phyloP scores from a whole-genome alignment of 2,888 invertebrate species.

The Patella depressa region DNA sequence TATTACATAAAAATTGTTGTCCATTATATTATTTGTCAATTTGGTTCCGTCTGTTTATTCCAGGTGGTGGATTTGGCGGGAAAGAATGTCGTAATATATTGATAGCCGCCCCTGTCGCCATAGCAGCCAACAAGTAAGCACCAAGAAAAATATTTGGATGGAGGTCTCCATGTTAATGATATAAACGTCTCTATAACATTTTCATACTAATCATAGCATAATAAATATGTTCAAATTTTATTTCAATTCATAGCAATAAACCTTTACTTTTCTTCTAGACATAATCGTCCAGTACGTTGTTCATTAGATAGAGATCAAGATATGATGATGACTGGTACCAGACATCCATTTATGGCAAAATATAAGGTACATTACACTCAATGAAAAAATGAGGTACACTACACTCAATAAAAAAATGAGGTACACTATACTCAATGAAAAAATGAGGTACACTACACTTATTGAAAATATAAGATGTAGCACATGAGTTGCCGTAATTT shows the following conservation, averaged over 20 bases:
- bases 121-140: slow-evolving; percentile 78
- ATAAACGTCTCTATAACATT: too few species aligned
- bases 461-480: too few species aligned
- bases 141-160: too few species aligned
- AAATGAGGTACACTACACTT: too few species aligned
- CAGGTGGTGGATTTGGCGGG: slow-evolving; percentile 93
- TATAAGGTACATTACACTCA: slow-evolving; percentile 79
- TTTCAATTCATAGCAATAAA: background rate
- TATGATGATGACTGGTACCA: slow-evolving; percentile 86
- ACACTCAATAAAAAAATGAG: slow-evolving; percentile 78
- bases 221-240: background rate
- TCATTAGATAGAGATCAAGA: slow-evolving; percentile 94
- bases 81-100: slow-evolving; percentile 85
- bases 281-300: slow-evolving; percentile 83
- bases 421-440: slow-evolving; percentile 71
- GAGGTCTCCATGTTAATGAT: too few species aligned
- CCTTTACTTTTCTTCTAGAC: background rate
- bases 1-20: too few species aligned
- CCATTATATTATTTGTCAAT: too few species aligned
- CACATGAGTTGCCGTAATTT: too few species aligned
- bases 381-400: too few species aligned
- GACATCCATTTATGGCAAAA: slow-evolving; percentile 87
- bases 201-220: too few species aligned
- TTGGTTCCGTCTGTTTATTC: background rate
- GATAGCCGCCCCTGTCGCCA: slow-evolving; percentile 83